phyloP scores from a whole-genome alignment of 2,888 invertebrate genomes.

The Eurois occulta region DNA sequence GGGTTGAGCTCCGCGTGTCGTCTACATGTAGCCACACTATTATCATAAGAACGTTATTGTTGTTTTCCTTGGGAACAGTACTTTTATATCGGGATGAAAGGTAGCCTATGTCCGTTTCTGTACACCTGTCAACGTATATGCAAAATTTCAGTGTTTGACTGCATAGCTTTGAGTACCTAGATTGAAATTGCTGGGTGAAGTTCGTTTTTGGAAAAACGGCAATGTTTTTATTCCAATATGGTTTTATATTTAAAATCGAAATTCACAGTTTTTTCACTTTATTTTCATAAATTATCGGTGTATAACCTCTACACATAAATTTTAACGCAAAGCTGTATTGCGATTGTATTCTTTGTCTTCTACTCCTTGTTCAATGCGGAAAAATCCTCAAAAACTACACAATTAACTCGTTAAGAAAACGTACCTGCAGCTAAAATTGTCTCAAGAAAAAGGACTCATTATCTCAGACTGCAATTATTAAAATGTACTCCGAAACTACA shows the following conservation, averaged over 20 bases:
- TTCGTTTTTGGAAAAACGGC: not conserved
- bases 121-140: no score
- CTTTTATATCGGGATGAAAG: no score
- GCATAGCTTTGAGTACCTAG: not conserved
- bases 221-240: no score
- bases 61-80: no score
- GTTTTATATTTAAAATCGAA: no score
- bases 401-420: conserved; percentile 52
- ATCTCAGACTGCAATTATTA: conserved; percentile 51
- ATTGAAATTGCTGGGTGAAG: not conserved
- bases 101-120: no score
- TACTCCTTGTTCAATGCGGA: not conserved
- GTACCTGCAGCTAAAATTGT: conserved; percentile 28
- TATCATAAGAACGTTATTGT: no score
- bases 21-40: no score
- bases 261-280: no score
- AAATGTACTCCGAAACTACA: conserved; percentile 58
- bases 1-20: no score
- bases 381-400: conserved; percentile 5
- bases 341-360: not conserved
- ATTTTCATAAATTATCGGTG: no score
- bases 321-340: not conserved
- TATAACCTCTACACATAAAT: no score
- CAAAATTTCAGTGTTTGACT: not conserved
- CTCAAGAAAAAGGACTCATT: conserved; percentile 53